Conservation (phyloP, 2,888 invertebrate genomes). For the Prosapia bicincta region DNA sequence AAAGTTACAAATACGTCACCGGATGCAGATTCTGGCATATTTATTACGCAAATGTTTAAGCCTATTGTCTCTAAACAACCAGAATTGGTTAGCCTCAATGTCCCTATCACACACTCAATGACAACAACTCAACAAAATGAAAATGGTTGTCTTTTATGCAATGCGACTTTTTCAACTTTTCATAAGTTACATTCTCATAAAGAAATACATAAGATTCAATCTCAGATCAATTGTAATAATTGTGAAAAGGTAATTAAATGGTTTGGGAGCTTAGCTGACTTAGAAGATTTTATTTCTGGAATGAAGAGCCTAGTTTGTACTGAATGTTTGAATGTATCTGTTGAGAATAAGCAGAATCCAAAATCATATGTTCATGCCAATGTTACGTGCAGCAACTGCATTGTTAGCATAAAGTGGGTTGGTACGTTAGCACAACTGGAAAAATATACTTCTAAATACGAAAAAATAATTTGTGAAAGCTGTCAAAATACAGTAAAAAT, state of each 20-base stretch:
- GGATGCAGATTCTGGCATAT: background rate
- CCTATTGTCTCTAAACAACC: background rate
- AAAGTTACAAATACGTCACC: background rate
- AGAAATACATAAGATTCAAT: background rate
- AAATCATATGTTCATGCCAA: background rate
- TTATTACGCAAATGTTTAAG: background rate
- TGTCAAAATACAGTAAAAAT: background rate
- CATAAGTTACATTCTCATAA: background rate
- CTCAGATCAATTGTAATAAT: background rate
- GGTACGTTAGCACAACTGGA: background rate
- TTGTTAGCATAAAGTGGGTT: background rate
- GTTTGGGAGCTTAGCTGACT: background rate
- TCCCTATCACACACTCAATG: background rate
- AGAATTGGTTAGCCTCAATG: background rate
- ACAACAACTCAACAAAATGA: background rate
- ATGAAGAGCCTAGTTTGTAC: background rate
- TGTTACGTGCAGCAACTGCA: background rate
- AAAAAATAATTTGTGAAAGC: background rate
- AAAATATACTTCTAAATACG: background rate
- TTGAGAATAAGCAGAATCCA: background rate
- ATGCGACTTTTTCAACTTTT: background rate
- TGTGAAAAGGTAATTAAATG: background rate
- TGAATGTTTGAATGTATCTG: background rate
- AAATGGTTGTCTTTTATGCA: background rate
- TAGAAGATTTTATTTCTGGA: background rate